Base-by-base conservation (phyloP, 30 jellyfish, hydroid and myxozoan species). In the Hydractinia echinata region DNA sequence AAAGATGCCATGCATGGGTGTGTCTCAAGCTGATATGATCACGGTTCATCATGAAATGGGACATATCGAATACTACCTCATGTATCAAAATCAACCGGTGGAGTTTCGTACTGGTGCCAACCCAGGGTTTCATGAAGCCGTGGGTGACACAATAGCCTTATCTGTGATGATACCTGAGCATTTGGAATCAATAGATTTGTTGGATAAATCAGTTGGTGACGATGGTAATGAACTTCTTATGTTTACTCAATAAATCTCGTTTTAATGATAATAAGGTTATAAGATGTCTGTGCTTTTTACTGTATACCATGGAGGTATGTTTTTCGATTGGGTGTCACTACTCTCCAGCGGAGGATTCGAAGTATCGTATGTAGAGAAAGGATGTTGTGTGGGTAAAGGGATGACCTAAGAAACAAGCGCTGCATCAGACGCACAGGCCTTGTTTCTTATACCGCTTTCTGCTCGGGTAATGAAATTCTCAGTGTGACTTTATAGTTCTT, bases 1-100 rank as follows among this genome's bases (percentile, higher is more conserved):
- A 84, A 89, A 89, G 61, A 89, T 89, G 96, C 96, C 96, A 10
- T 89, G 96, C 64, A 79, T 89, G 73, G 69, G 82, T 53, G 86
- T 86, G 4, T 67, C 90, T 6, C 94, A 89, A 53, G 79, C 72
- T 54, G 85, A 79, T 71, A 81, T 89, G 14, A 78, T 83, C 30
- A 89, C 96, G 3, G 90, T 83, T 4, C 90, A 84, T 61, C 96
- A 89, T 64, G 96, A 89, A 64, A 89, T 89, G 96, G 96, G 96
- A 4, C 96, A 89, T 66, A 58, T 84, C 5, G 89, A 89, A 53
- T 89, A 89, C 54, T 89, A 89, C 66, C 82, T 83, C 21, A 21
- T 80, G 51, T 89, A 89, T 55, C 48, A 64, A 73, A 61, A 83
- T 39, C 94, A 83, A 77, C 94, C 96, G 10, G 77, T 19, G 56